phyloP scores from a whole-genome alignment of 92 coral and sea anemone species.

The Diadumene lineata region DNA sequence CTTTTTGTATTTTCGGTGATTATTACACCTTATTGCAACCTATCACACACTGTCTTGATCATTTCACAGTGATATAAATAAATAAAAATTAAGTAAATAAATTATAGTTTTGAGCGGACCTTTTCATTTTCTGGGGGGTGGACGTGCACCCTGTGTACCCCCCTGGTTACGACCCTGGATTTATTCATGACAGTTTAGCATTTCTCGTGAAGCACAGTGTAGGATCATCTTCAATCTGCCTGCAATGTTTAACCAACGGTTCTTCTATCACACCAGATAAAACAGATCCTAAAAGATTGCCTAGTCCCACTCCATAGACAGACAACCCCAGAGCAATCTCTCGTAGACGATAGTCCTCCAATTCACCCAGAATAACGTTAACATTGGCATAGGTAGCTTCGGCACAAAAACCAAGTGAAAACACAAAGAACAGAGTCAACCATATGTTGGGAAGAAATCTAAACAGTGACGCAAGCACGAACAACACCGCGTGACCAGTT shows the following conservation, averaged over 20 bases:
- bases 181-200: too few relatives aligned
- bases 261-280: not conserved
- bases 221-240: too few relatives aligned
- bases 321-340: slow-evolving; percentile 16
- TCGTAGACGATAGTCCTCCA: slow-evolving; percentile 6
- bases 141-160: too few relatives aligned
- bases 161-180: too few relatives aligned
- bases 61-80: too few relatives aligned
- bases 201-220: slow-evolving; percentile 4
- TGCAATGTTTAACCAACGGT: slow-evolving; percentile 6
- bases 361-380: slow-evolving; percentile 13
- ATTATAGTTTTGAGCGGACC: too few relatives aligned
- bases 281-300: slow-evolving; percentile 10
- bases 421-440: slow-evolving; percentile 10
- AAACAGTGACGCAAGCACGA: slow-evolving; percentile 14
- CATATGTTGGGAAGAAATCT: slow-evolving; percentile 22
- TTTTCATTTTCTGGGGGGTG: too few relatives aligned
- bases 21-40: too few relatives aligned
- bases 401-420: slow-evolving; percentile 6
- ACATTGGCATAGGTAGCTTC: slow-evolving; percentile 8
- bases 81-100: too few relatives aligned
- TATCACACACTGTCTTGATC: too few relatives aligned
- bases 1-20: too few relatives aligned
- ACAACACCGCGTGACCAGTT: not conserved
- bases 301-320: slow-evolving; percentile 9